Base-by-base conservation (phyloP, 2,113 vertebrate species). In the Sylvia atricapilla region DNA sequence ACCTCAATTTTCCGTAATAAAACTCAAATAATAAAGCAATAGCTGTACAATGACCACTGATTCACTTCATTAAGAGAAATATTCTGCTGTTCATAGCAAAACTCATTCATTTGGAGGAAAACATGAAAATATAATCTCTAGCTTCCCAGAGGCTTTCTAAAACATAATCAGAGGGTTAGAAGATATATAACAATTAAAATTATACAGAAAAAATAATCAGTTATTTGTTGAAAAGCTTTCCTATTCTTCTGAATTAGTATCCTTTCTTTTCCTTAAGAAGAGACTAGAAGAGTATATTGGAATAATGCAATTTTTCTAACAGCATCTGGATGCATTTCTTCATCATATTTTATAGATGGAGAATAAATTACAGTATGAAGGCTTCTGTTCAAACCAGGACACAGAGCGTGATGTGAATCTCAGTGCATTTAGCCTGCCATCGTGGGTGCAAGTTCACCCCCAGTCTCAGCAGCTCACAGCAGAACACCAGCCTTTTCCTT, bases 1-100 rank as follows among this genome's bases (percentile, higher is more conserved):
- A 97, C 96, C 95, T 97, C 89, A 68, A 87, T 97, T 97, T 97
- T 94, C 91, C 95, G 88, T 97, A 97, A 98, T 98, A 98, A 97
- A 97, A 96, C 96, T 95, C 50, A 89, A 97, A 96, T 96, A 95
- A 88, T 97, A 97, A 97, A 97, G 70, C 91, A 93, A 70, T 97
- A 97, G 89, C 95, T 97, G 93, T 94, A 93, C 95, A 92, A 86
- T 96, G 95, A 95, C 93, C 92, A 95, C 94, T 53, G 95, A 87
- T 97, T 94, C 89, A 93, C 95, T 96, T 97, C 95, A 94, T 95
- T 97, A 98, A 95, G 90, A 97, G 96, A 96, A 95, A 70, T 59
- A 76, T 69, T 52, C 44, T 83, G 93, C 58, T 85, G 78, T 92
- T 97, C 49, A 46, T 92, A 86, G 90, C 63, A 87, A 69, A 83